These are phyloP conservation scores for Centrocercus urophasianus DNA, from an alignment of 2,113 vertebrate genomes.

Conservation along the genomic window DNA sequence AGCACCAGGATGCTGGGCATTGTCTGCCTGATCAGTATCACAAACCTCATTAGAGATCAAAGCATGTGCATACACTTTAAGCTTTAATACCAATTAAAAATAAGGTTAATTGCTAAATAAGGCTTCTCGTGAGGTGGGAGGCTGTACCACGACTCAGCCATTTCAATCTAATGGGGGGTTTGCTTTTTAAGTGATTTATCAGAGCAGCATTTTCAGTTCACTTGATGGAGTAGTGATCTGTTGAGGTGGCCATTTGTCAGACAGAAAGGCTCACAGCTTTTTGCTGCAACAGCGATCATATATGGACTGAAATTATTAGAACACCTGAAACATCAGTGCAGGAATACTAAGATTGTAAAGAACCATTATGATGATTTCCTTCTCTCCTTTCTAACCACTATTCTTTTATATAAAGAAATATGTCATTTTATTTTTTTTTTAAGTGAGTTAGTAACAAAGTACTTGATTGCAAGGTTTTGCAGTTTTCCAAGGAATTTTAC, in stretches of 20 bases:
- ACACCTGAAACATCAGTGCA: neutral
- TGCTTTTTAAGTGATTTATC: neutral
- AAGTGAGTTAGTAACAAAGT: neutral
- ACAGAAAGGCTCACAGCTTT: neutral
- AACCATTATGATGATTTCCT: neutral
- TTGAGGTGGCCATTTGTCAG: neutral
- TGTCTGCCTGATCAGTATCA: neutral
- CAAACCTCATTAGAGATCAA: conserved; percentile 5
- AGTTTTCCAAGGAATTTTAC: neutral
- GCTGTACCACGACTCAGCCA: neutral
- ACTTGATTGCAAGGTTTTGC: neutral
- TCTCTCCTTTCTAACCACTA: neutral
- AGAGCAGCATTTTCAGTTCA: neutral
- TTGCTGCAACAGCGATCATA: neutral
- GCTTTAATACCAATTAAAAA: neutral
- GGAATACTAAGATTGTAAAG: neutral
- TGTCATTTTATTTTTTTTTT: neutral
- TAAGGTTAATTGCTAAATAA: neutral
- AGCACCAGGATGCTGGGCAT: neutral
- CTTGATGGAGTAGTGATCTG: neutral
- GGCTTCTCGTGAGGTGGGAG: neutral
- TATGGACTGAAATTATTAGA: neutral
- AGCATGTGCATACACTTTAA: neutral
- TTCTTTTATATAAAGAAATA: neutral
- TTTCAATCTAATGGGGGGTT: neutral